A percentile compares a stretch with the other conserved stretches of the same genome.
These are phyloP conservation scores for Melipona beecheii DNA, from an alignment of 2,888 invertebrate genomes.

Conservation along the genomic window DNA sequence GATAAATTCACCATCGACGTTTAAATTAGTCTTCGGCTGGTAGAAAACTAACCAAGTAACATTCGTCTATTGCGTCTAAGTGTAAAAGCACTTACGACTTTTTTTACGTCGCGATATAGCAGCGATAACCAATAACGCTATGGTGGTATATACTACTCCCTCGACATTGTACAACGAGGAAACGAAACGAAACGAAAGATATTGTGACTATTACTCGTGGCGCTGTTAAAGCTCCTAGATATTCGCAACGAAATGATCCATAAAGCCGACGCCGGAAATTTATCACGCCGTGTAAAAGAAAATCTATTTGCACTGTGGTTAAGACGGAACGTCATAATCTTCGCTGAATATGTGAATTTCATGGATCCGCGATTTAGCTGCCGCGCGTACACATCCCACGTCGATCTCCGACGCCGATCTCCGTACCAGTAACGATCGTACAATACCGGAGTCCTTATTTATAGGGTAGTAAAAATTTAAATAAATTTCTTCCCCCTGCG, in stretches of 20 bases:
- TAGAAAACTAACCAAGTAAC: conserved; percentile 5
- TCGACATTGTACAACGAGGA: not conserved
- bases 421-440: conserved; percentile 57
- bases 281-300: not conserved
- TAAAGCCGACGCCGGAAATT: not conserved
- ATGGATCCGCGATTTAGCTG: conserved; percentile 33
- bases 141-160: no score
- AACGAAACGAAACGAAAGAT: conserved; percentile 9
- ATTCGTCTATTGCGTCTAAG: not conserved
- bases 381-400: conserved; percentile 27
- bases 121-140: not conserved
- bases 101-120: not conserved
- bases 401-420: conserved; percentile 55
- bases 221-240: conserved; percentile 14
- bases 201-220: conserved; percentile 13
- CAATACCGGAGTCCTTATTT: conserved; percentile 72
- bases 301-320: conserved; percentile 26
- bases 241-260: conserved; percentile 2
- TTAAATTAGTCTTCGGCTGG: not conserved
- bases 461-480: conserved; percentile 77
- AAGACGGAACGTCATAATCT: conserved; percentile 56
- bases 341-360: conserved; percentile 18
- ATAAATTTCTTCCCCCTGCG: conserved; percentile 70
- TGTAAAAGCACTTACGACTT: not conserved
- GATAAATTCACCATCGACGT: conserved; percentile 15